These are phyloP conservation scores for Octopus sinensis DNA, from an alignment of 1,140 invertebrate genomes.

Conservation along the genomic window DNA sequence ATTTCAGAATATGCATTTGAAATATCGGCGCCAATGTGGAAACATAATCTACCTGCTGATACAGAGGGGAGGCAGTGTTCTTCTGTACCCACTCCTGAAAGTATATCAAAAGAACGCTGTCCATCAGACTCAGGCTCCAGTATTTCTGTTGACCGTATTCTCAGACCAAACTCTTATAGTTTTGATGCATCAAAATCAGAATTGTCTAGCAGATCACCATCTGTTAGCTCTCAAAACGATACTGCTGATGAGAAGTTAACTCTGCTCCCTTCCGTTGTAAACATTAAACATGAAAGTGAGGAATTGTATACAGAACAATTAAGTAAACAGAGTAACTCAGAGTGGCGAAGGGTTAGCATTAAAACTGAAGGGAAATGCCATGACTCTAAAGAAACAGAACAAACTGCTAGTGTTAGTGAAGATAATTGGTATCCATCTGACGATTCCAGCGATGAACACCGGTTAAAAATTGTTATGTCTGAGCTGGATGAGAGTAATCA, in stretches of 20 bases:
- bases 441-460: constrained; percentile 10
- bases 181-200: constrained; percentile 3
- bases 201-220: background rate
- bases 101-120: constrained; percentile 3
- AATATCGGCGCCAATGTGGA: background rate
- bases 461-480: constrained; percentile 7
- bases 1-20: constrained; percentile 14
- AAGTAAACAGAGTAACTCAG: background rate
- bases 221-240: constrained; percentile 3
- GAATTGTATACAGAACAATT: background rate
- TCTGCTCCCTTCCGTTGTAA: background rate
- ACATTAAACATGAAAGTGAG: constrained; percentile 12
- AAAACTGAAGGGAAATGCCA: background rate
- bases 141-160: constrained; percentile 8
- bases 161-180: constrained; percentile 1
- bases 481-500: background rate
- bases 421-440: constrained; percentile 3
- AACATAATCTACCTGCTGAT: background rate
- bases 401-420: background rate
- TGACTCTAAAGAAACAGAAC: background rate
- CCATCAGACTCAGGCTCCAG: constrained; percentile 7
- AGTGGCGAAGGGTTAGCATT: background rate
- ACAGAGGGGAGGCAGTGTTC: constrained; percentile 3
- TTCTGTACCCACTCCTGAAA: constrained; percentile 2
- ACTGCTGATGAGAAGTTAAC: background rate